A percentile compares a stretch with the other conserved stretches of the same genome.
These are phyloP conservation scores for Osmerus mordax DNA, from an alignment of 2,113 vertebrate species.

Conservation along the genomic window DNA sequence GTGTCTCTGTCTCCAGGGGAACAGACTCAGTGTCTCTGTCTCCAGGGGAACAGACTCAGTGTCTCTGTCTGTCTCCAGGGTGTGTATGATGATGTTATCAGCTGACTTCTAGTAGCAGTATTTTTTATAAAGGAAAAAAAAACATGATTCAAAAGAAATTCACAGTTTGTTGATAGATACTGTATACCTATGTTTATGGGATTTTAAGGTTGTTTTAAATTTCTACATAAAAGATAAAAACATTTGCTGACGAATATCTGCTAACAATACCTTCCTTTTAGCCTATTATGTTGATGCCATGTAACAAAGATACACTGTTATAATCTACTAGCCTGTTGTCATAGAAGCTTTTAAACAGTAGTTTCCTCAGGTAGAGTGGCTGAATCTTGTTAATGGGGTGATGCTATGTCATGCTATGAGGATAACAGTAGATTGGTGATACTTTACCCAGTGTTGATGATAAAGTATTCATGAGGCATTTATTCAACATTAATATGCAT, in stretches of 20 bases:
- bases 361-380: constrained; percentile 31
- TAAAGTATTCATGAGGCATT: too few relatives aligned
- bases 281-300: constrained; percentile 1
- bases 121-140: constrained; percentile 5
- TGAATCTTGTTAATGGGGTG: not conserved
- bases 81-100: not conserved
- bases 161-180: constrained; percentile 16
- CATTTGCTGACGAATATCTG: constrained; percentile 34
- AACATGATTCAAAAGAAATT: constrained; percentile 31
- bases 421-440: too few relatives aligned
- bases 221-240: constrained; percentile 5
- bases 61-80: too few relatives aligned
- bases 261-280: too few relatives aligned
- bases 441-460: too few relatives aligned
- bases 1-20: too few relatives aligned
- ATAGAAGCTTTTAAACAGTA: constrained; percentile 37
- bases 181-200: constrained; percentile 43
- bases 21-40: too few relatives aligned
- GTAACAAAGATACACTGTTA: constrained; percentile 55
- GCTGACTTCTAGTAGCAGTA: not conserved
- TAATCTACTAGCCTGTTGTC: constrained; percentile 29
- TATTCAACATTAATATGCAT: too few relatives aligned
- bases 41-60: too few relatives aligned
- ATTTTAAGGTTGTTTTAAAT: constrained; percentile 20
- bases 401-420: too few relatives aligned